phyloP scores from a whole-genome alignment of 2,797 vertebrate genomes.

The Schizopygopsis malacanthus region DNA sequence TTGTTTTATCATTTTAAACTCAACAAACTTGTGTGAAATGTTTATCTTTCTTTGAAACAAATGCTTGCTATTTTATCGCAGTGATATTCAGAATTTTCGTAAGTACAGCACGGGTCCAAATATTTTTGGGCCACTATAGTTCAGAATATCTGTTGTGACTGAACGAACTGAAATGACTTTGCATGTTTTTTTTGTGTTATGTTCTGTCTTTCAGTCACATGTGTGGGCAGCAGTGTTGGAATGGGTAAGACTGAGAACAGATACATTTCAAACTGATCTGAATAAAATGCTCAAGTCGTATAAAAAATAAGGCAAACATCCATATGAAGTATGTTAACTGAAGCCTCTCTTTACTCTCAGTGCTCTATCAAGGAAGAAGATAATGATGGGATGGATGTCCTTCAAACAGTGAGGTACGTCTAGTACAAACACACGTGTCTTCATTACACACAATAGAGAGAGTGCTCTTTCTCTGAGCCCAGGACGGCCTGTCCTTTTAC shows the following conservation, averaged over 20 bases:
- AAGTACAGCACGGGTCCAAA: background rate
- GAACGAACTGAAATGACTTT: background rate
- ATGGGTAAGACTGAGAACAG: conserved; percentile 78
- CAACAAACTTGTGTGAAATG: background rate
- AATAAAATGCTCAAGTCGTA: background rate
- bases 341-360: conserved; percentile 70
- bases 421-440: background rate
- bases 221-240: conserved; percentile 83
- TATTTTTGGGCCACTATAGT: background rate
- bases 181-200: background rate
- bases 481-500: background rate
- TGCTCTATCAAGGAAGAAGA: conserved; percentile 91
- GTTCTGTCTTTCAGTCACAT: conserved; percentile 84
- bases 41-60: background rate
- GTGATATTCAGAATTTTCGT: background rate
- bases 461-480: background rate
- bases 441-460: background rate
- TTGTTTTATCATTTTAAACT: background rate
- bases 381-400: conserved; percentile 61
- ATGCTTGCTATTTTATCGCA: background rate
- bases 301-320: background rate
- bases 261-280: background rate
- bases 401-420: conserved; percentile 8
- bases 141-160: background rate
- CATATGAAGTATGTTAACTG: background rate